Conservation (phyloP, 2,113 vertebrate species). For the Thamnophis sirtalis region DNA sequence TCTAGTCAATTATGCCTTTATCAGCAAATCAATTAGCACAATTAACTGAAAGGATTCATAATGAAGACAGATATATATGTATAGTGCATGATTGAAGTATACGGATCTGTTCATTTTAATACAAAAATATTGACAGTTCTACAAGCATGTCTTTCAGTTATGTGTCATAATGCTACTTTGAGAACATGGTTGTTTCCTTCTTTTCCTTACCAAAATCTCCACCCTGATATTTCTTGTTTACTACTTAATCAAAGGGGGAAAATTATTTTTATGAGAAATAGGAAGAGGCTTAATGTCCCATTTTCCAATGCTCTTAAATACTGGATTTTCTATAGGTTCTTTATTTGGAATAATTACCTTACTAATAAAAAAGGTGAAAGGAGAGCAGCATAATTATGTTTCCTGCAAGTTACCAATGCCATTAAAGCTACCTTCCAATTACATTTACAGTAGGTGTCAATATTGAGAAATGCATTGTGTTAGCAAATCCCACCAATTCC, state of each 20-base stretch:
- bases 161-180: not conserved
- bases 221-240: not conserved
- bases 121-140: not conserved
- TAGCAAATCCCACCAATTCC: not conserved
- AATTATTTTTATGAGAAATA: not conserved
- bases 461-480: not conserved
- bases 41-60: not conserved
- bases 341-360: not conserved
- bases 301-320: not conserved
- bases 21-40: not conserved
- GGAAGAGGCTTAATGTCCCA: not conserved
- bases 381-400: not conserved
- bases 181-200: not conserved
- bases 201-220: not conserved
- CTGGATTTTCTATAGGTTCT: not conserved
- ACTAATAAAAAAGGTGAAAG: not conserved
- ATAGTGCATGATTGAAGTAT: not conserved
- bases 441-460: not conserved
- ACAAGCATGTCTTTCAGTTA: not conserved
- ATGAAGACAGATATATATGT: not conserved
- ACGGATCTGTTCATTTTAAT: not conserved
- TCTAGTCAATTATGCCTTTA: not conserved
- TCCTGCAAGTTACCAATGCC: not conserved
- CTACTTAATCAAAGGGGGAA: not conserved
- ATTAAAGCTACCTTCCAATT: not conserved